These are phyloP conservation scores for Aldabrachelys gigantea DNA, from an alignment of 2,113 vertebrate genomes.

Conservation along the genomic window DNA sequence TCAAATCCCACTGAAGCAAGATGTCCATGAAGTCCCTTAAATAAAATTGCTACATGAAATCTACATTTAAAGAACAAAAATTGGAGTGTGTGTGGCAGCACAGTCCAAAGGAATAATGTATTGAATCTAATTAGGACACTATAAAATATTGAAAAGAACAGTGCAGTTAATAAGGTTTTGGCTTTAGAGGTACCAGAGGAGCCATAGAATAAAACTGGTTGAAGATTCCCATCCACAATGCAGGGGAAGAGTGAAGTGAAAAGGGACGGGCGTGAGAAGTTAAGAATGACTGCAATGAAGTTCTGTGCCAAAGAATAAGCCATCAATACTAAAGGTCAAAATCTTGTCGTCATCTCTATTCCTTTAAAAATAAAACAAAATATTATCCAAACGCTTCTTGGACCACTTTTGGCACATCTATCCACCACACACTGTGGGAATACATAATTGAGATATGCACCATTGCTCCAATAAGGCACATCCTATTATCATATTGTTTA, in stretches of 20 bases:
- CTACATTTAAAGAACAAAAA: neutral
- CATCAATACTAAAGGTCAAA: neutral
- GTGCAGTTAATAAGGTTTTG: neutral
- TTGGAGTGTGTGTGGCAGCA: neutral
- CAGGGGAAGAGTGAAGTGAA: neutral
- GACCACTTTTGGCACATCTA: neutral
- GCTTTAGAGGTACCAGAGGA: neutral
- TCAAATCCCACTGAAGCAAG: neutral
- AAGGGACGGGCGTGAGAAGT: neutral
- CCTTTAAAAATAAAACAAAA: neutral
- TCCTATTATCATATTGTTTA: neutral
- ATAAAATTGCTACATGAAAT: neutral
- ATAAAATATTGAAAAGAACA: neutral
- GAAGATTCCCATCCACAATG: neutral
- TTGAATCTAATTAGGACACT: neutral
- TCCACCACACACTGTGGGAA: neutral
- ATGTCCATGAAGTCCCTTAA: neutral
- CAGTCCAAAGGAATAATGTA: neutral
- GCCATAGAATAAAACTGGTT: neutral
- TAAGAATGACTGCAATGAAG: neutral
- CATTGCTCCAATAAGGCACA: neutral
- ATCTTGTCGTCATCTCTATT: rapidly evolving
- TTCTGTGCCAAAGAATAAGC: neutral
- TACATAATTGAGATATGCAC: neutral
- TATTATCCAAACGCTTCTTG: neutral